phyloP scores from a whole-genome alignment of 1,140 invertebrate species.

The Drosophila auraria region DNA sequence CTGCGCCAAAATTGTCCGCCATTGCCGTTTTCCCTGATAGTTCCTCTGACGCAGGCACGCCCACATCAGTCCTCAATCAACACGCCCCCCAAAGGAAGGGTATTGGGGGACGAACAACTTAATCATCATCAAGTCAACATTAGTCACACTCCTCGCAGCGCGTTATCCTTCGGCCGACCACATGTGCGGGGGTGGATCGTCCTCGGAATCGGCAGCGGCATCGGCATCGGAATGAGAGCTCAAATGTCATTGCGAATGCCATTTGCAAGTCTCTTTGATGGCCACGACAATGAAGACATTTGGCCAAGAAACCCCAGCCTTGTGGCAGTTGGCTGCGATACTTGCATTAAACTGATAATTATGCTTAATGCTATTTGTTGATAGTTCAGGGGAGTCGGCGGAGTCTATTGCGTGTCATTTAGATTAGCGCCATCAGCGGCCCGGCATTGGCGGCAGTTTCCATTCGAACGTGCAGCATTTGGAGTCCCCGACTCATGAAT shows the following conservation, averaged over 20 bases:
- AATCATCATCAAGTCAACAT: slow-evolving; percentile 80
- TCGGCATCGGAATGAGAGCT: slow-evolving; percentile 25
- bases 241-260: slow-evolving; percentile 71
- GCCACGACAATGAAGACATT: slow-evolving; percentile 74
- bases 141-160: slow-evolving; percentile 74
- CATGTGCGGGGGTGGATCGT: slow-evolving; percentile 17
- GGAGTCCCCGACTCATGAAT: slow-evolving; percentile 44
- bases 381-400: slow-evolving; percentile 26
- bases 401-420: slow-evolving; percentile 23
- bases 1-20: slow-evolving; percentile 21
- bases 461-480: slow-evolving; percentile 52
- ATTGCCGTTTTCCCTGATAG: slow-evolving; percentile 47
- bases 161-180: slow-evolving; percentile 63
- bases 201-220: background rate
- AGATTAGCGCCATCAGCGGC: slow-evolving; percentile 57
- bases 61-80: slow-evolving; percentile 59
- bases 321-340: slow-evolving; percentile 18
- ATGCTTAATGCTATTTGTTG: slow-evolving; percentile 68
- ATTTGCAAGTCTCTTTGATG: slow-evolving; percentile 79
- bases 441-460: slow-evolving; percentile 23
- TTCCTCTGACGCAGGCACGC: slow-evolving; percentile 43
- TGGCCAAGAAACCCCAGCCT: slow-evolving; percentile 49
- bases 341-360: slow-evolving; percentile 73
- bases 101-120: slow-evolving; percentile 67
- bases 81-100: slow-evolving; percentile 48